phyloP scores from a whole-genome alignment of 2,888 invertebrate species.

The Brachyopa scutellaris region DNA sequence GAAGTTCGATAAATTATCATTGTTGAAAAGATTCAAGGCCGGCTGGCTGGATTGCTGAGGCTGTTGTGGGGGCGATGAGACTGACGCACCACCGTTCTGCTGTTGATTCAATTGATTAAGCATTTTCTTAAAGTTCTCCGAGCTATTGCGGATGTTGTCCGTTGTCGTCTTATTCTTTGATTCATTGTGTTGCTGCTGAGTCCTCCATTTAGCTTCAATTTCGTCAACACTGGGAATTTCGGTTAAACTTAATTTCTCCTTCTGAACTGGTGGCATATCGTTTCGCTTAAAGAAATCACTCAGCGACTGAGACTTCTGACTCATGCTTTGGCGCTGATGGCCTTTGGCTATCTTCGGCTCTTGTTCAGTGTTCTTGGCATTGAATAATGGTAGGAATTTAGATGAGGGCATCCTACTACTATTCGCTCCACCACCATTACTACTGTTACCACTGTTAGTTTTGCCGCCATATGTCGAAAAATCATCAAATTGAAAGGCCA shows the following conservation, averaged over 20 bases:
- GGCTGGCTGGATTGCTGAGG: slow-evolving; percentile 4
- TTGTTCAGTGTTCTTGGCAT: slow-evolving; percentile 35
- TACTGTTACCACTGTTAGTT: neutral
- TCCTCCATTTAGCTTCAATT: slow-evolving; percentile 79
- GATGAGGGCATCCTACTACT: slow-evolving; percentile 34
- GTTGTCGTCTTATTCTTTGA: slow-evolving; percentile 61
- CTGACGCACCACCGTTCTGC: slow-evolving; percentile 7
- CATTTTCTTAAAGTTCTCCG: slow-evolving; percentile 79
- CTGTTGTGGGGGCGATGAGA: slow-evolving; percentile 4
- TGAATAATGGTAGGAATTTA: slow-evolving; percentile 56
- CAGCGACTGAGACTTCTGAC: slow-evolving; percentile 75
- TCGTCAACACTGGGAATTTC: slow-evolving; percentile 79
- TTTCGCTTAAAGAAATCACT: slow-evolving; percentile 78
- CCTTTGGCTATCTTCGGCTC: too few relatives aligned
- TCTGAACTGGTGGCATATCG: slow-evolving; percentile 28
- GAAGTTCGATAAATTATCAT: slow-evolving; percentile 78
- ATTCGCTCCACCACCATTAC: neutral
- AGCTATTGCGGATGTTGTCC: slow-evolving; percentile 63
- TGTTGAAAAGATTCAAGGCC: slow-evolving; percentile 74
- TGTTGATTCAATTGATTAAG: slow-evolving; percentile 75
- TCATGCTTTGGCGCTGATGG: too few relatives aligned
- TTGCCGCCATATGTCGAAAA: slow-evolving; percentile 36
- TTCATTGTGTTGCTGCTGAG: slow-evolving; percentile 76
- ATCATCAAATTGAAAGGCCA: slow-evolving; percentile 65
- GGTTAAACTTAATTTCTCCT: slow-evolving; percentile 66